These are phyloP conservation scores for Argya squamiceps DNA, from an alignment of 2,797 vertebrate species.

Conservation along the genomic window DNA sequence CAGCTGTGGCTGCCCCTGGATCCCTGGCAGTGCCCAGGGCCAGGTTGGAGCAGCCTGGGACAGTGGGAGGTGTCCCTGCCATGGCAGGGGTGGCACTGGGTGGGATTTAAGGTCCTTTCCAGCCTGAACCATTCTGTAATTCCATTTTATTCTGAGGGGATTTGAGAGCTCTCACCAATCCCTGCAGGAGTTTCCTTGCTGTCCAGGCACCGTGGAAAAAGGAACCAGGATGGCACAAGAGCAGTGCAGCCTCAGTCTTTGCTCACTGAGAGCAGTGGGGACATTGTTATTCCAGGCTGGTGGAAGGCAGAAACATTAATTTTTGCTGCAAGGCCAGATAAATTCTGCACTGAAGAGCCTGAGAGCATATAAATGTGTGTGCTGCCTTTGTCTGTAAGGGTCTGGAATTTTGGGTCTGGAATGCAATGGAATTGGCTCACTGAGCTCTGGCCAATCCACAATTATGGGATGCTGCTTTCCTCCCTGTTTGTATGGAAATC, in stretches of 20 bases:
- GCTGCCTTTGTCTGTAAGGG: not conserved
- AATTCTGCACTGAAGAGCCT: not conserved
- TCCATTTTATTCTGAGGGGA: not conserved
- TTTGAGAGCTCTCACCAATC: not conserved
- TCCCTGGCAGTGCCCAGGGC: not conserved
- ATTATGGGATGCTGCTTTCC: not conserved
- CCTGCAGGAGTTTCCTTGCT: not conserved
- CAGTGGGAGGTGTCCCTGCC: not conserved
- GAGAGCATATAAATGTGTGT: not conserved
- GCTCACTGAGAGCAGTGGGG: not conserved
- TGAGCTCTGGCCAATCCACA: rapidly evolving
- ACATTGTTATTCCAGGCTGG: not conserved
- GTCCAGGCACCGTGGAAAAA: not conserved
- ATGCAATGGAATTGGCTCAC: not conserved
- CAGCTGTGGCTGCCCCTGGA: not conserved
- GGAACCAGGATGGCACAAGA: not conserved
- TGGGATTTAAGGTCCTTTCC: rapidly evolving
- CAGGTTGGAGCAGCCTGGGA: not conserved
- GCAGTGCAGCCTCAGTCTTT: not conserved
- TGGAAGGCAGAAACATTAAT: not conserved
- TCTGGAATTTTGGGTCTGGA: not conserved
- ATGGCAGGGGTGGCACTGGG: rapidly evolving
- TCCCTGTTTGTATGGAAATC: not conserved
- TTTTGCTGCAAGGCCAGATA: not conserved
- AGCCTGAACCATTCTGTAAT: not conserved